phyloP scores from a whole-genome alignment of 30 jellyfish, hydroid and myxozoan species.

The Nemopilema nomurai region DNA sequence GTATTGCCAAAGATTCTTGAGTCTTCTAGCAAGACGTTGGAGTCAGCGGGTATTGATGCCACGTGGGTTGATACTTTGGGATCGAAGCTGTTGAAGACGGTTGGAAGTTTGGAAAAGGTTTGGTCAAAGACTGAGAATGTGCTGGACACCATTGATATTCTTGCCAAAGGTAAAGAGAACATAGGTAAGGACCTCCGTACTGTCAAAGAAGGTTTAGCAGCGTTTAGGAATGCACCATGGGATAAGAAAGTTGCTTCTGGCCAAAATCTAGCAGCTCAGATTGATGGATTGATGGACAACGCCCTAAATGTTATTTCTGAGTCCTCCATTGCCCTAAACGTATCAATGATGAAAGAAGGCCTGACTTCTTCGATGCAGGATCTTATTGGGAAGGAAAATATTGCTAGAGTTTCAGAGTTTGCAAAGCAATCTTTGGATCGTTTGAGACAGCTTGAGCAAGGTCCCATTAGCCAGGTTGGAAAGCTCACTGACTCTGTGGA shows the following conservation, averaged over 20 bases:
- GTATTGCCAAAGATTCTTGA: slow-evolving; percentile 69
- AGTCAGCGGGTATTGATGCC: slow-evolving; percentile 79
- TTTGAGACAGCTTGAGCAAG: slow-evolving; percentile 53
- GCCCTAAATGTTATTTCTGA: slow-evolving; percentile 41
- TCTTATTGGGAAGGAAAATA: slow-evolving; percentile 57
- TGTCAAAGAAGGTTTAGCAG: slow-evolving; percentile 41
- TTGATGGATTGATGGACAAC: slow-evolving; percentile 54
- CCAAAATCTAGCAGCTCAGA: slow-evolving; percentile 29
- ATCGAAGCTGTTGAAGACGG: slow-evolving; percentile 28
- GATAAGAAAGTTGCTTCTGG: slow-evolving; percentile 45
- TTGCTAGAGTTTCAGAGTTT: slow-evolving; percentile 3
- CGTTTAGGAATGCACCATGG: slow-evolving; percentile 76
- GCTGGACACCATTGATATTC: slow-evolving; percentile 65
- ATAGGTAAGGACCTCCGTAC: slow-evolving; percentile 38
- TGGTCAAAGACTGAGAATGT: slow-evolving; percentile 66
- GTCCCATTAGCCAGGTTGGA: slow-evolving; percentile 85
- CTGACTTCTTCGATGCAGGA: slow-evolving; percentile 42
- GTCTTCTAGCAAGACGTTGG: slow-evolving; percentile 49
- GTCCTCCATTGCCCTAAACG: slow-evolving; percentile 68
- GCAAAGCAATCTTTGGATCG: slow-evolving; percentile 20
- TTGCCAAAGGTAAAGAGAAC: slow-evolving; percentile 63
- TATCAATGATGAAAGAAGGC: slow-evolving; percentile 62
- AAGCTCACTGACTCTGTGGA: slow-evolving; percentile 90
- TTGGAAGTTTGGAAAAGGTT: slow-evolving; percentile 42
- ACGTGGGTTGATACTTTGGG: slow-evolving; percentile 74